Evolutionary conservation across 2,797 vertebrate species (phyloP), one percentile per base, ranked within the genome.

Genomic region (Silurus aristotelis): DNA sequence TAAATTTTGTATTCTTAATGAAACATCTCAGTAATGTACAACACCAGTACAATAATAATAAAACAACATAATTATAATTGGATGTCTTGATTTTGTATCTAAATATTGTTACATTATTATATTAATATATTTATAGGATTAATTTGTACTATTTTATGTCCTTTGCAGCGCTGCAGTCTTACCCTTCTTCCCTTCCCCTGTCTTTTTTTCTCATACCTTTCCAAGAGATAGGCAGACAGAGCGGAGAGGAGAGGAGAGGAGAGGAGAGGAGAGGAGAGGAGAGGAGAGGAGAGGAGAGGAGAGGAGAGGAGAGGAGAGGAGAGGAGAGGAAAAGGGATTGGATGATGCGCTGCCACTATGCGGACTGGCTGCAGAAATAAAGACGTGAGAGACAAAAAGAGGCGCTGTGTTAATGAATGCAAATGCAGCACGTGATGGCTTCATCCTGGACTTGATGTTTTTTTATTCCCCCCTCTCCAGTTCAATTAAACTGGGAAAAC

Each of bases 341-440:
- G 82, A 82, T 84, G 88, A 66, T 84, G 77, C 70, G 38, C 63
- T 86, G 80, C 56, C 80, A 77, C 71, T n/a, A 72, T 84, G 25
- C 0, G 79, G 87, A 86, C 84, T 73, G 84, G 92, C 95, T 91
- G 92, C 92, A 88, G 94, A 95, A 96, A 96, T 94, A 95, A 96
- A 96, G 95, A 95, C 92, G 91, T 55, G 66, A 58, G 63, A 92
- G 85, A 80, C 91, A 92, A 71, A 73, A 67, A 52, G 71, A 82
- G 66, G 48, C 7, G 3, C 70, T 3, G 52, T 46, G 71, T 81
- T 90, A 90, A 90, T 86, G 84, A 90, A 90, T 88, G 89, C 86
- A 88, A 89, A 88, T 88, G 80, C 75, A 86, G 75, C 84, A 83
- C 67, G 68, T 72, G 84, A 89, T 88, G 82, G 76, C 87, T 86